Conservation (phyloP, 2,888 invertebrate genomes). For the Tribolium freemani region DNA sequence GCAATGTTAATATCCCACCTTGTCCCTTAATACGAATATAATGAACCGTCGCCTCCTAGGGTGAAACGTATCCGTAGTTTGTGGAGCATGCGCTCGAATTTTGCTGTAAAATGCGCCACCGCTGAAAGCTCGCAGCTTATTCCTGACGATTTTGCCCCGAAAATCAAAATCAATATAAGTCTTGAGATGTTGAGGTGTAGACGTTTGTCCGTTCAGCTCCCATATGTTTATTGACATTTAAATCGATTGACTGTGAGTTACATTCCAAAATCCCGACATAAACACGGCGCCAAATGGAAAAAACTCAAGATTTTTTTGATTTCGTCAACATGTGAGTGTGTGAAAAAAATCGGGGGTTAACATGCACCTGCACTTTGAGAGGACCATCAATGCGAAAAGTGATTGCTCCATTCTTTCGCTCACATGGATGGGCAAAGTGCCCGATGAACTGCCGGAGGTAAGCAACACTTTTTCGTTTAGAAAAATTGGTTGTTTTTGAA, state of each 20-base stretch:
- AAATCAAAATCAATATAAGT: slow-evolving; percentile 63
- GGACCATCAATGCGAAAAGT: slow-evolving; percentile 92
- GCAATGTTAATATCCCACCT: background rate
- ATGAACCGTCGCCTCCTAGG: background rate
- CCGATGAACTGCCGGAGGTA: slow-evolving; percentile 95
- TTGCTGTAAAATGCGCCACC: slow-evolving; percentile 53
- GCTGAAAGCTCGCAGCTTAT: slow-evolving; percentile 48
- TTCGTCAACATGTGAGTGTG: slow-evolving; percentile 27
- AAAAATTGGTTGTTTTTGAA: background rate
- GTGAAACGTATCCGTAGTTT: background rate
- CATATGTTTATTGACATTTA: slow-evolving; percentile 43
- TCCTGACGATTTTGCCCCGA: slow-evolving; percentile 57
- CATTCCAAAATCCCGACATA: slow-evolving; percentile 9
- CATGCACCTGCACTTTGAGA: slow-evolving; percentile 98
- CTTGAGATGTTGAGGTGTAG: slow-evolving; percentile 57
- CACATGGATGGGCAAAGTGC: slow-evolving; percentile 99
- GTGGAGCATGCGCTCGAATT: slow-evolving; percentile 40
- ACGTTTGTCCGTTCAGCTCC: slow-evolving; percentile 41
- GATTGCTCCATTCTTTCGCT: slow-evolving; percentile 95
- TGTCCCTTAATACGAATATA: background rate
- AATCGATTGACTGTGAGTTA: slow-evolving; percentile 37
- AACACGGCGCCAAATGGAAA: slow-evolving; percentile 13
- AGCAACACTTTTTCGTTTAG: slow-evolving; percentile 57
- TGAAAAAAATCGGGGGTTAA: slow-evolving; percentile 40
- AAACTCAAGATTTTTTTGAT: background rate